phyloP scores from a whole-genome alignment of 2,797 vertebrate species.

The Champsocephalus esox region DNA sequence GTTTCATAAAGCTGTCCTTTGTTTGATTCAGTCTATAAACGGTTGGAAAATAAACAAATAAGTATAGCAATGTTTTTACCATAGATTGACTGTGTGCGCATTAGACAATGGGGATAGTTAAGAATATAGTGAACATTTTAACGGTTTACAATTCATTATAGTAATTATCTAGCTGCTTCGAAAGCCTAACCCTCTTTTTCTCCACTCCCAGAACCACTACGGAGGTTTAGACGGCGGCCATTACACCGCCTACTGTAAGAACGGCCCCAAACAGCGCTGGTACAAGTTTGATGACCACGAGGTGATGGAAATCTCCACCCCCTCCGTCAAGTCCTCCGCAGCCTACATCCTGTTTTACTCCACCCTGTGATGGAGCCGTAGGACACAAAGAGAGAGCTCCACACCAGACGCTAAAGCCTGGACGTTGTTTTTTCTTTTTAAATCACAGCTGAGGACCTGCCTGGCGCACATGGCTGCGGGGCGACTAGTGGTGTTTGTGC shows the following conservation, averaged over 20 bases:
- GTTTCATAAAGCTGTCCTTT: neutral
- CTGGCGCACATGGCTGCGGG: constrained; percentile 34
- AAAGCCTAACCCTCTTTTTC: neutral
- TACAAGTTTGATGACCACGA: constrained; percentile 98
- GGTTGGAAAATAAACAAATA: neutral
- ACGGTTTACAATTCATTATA: neutral
- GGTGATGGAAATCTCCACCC: constrained; percentile 92
- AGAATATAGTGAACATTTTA: neutral
- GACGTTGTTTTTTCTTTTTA: constrained; percentile 41
- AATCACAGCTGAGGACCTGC: constrained; percentile 57
- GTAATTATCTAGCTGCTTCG: neutral
- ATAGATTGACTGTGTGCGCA: neutral
- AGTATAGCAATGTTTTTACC: neutral
- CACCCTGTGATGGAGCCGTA: constrained; percentile 83
- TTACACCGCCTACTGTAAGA: constrained; percentile 98
- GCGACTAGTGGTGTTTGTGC: constrained; percentile 19
- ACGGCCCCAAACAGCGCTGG: constrained; percentile 91
- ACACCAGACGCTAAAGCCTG: constrained; percentile 31
- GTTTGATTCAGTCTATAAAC: neutral
- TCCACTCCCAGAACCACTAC: constrained; percentile 91
- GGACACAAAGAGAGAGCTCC: constrained; percentile 62
- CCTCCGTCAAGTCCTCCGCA: constrained; percentile 94
- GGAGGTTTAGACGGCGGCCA: constrained; percentile 97
- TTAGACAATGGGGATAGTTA: neutral
- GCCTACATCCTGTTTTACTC: constrained; percentile 99